Conservation (phyloP, 2,113 vertebrate genomes). For the Proteles cristata region DNA sequence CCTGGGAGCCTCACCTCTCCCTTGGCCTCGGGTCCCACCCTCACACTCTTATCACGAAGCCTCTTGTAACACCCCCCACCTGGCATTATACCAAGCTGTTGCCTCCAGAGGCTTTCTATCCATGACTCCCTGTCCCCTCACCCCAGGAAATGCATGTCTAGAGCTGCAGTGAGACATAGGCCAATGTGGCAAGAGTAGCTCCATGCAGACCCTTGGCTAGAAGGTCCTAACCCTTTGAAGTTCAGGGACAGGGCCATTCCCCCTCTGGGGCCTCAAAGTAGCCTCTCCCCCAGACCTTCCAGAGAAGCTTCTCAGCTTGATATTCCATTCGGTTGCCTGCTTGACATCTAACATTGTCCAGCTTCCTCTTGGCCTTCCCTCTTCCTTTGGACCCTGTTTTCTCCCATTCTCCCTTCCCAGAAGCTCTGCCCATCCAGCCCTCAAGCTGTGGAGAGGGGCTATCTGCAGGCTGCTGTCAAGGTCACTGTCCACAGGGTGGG, state of each 20-base stretch:
- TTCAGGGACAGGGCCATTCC: not conserved
- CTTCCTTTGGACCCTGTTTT: not conserved
- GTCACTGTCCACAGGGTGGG: not conserved
- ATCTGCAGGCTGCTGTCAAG: not conserved
- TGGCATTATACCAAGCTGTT: not conserved
- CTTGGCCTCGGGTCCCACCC: not conserved
- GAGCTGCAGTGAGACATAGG: not conserved
- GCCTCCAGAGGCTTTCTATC: not conserved
- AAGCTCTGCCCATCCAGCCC: not conserved
- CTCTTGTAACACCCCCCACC: not conserved
- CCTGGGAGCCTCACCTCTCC: not conserved
- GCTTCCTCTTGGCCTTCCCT: not conserved
- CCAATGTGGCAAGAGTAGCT: not conserved
- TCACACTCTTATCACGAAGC: not conserved
- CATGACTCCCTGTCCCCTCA: fast-evolving
- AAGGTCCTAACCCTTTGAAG: not conserved
- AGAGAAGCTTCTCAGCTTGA: not conserved
- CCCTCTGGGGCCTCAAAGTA: not conserved
- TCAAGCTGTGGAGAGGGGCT: not conserved
- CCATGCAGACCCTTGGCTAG: not conserved
- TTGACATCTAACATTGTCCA: not conserved
- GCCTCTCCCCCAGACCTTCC: not conserved
- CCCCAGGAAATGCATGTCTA: not conserved
- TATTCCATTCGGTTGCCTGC: not conserved
- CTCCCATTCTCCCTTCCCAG: not conserved